A percentile compares a stretch with the other conserved stretches of the same genome.
Evolutionary conservation across 2,797 vertebrate genomes (phyloP).

Genomic region (Sibirionetta formosa): DNA sequence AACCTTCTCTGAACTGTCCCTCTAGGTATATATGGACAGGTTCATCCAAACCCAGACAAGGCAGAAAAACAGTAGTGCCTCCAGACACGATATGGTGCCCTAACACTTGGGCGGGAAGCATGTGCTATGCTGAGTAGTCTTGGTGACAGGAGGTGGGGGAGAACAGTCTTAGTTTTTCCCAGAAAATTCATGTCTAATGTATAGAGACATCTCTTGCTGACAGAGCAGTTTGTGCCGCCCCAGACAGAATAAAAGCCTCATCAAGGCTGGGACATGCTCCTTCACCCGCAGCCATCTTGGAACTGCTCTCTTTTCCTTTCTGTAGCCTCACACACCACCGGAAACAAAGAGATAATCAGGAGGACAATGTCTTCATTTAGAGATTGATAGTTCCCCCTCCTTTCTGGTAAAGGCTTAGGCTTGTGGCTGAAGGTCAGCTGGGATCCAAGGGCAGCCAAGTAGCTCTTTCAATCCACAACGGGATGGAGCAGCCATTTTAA

Average conservation of each 20-base stretch:
- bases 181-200: neutral
- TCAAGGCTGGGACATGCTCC: neutral
- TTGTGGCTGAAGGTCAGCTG: constrained; percentile 42
- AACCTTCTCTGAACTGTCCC: neutral
- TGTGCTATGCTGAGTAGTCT: neutral
- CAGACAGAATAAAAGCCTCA: neutral
- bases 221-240: neutral
- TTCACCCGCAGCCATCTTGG: neutral
- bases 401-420: constrained; percentile 38
- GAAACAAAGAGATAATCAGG: constrained; percentile 20
- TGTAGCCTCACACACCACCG: neutral
- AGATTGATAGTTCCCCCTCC: neutral
- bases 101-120: neutral
- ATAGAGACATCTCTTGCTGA: neutral
- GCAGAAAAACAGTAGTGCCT: neutral
- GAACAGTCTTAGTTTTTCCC: neutral
- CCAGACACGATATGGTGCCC: neutral
- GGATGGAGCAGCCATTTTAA: constrained; percentile 37
- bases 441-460: constrained; percentile 25
- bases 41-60: neutral
- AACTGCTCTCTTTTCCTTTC: constrained; percentile 15
- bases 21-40: neutral
- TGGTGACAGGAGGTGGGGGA: neutral
- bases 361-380: constrained; percentile 51
- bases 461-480: constrained; percentile 30